Evolutionary conservation across 1,140 invertebrate species (phyloP), one percentile per base, ranked within the genome.

Genomic region (Drusus annulatus): DNA sequence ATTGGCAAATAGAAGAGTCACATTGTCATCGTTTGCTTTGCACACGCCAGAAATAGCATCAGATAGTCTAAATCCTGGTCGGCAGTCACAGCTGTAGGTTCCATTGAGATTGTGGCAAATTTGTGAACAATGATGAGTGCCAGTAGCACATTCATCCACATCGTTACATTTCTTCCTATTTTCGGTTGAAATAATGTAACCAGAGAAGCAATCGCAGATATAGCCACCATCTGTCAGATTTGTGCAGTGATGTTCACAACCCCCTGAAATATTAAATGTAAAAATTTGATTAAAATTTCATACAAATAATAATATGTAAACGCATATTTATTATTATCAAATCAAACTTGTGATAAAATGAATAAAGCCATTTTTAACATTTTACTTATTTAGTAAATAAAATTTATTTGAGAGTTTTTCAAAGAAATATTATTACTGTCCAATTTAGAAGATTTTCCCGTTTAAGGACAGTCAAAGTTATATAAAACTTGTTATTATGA

Each of bases 21-120:
- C 90, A 23, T 94, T 90, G 31, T 92, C 90, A 63, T 95, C 93
- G 0, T 91, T 87, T 0, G 92, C 93, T 83, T 93, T 94, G 87
- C 96, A 97, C 2, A 96, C 93, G n/a, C 96, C 96, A 76, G 95
- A 96, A 68, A 94, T 86, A 76, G 90, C 91, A 84, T 96, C 93
- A 10, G 93, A 91, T 21, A 95, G 85, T 76, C 88, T 91, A 90
- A 98, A 99, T 1, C 96, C 97, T 3, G 94, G 91, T 1, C 93
- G 91, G 85, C 98, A 99, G 6, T 92, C 92, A 86, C 98, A 99
- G n/a, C 92, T 91, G 84, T 95, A 98, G 2, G 95, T 95, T 23
- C 97, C 97, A 85, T 98, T 98, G n/a, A 97, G 84, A 86, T 99
- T 99, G 15, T 92, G 93, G 85, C 98, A 99, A 4, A 96, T 89